Conservation (phyloP, 2,113 vertebrate species). For the Arizona elegans region DNA sequence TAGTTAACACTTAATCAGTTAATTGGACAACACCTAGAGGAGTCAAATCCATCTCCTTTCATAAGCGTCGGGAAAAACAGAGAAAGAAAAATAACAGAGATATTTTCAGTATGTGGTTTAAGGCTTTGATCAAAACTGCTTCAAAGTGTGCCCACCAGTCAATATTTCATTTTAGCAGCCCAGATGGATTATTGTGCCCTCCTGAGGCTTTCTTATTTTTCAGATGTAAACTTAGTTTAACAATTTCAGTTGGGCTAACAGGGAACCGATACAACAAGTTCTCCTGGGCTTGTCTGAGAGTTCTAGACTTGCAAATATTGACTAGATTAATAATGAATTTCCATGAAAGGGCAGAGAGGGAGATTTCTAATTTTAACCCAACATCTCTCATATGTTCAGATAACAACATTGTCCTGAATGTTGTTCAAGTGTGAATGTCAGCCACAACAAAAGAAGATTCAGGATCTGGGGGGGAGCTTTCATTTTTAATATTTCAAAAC, state of each 20-base stretch:
- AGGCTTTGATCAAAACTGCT: neutral
- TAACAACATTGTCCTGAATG: neutral
- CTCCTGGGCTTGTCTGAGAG: neutral
- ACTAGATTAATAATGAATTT: neutral
- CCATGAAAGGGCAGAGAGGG: neutral
- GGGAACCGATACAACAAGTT: neutral
- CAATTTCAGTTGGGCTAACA: neutral
- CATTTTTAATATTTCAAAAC: neutral
- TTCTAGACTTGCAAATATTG: neutral
- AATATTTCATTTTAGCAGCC: neutral
- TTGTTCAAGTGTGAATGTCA: neutral
- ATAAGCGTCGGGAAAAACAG: neutral
- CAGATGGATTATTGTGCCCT: neutral
- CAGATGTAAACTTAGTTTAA: neutral
- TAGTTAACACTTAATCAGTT: neutral
- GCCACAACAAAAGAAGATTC: neutral
- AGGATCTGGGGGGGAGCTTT: neutral
- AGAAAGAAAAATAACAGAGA: neutral
- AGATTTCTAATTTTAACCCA: neutral
- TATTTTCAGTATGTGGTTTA: neutral
- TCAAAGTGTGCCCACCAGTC: neutral
- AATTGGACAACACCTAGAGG: neutral
- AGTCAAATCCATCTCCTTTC: neutral
- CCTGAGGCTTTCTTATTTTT: neutral
- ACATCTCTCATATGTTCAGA: neutral